Base-by-base conservation (phyloP, 1,140 invertebrate species). In the Drosophila nebulosa region DNA sequence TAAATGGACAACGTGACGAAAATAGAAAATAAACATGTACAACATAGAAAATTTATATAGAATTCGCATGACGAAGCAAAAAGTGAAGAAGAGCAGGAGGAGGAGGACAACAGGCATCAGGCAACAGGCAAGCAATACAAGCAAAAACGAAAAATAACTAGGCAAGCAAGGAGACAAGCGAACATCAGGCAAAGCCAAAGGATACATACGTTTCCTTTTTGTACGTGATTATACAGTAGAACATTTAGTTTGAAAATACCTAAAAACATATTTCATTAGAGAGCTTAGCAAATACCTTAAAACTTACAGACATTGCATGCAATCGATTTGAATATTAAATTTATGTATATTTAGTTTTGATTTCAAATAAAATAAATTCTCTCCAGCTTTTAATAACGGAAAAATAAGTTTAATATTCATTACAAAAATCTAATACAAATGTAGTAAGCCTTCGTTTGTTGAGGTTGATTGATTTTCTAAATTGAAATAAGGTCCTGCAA, bases 1-100 rank as follows among this genome's bases (percentile, higher is more conserved):
- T 58, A 60, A 55, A 56, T 66, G 70, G 30, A 69, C 75, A 83
- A 74, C 71, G 71, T 74, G 62, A 55, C 70, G 69, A 83, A 88
- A 61, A 81, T 68, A 69, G 52, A 63, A 64, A 76, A 88, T 64
- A 67, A 67, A 68, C 24, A 60, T 58, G 63, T 53, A 58, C 36
- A 74, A 73, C 51, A 59, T 30, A 30, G 12, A 26, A 64, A 60
- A 22, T 60, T 42, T 46, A 46, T 46, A 71, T 9, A 51, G 10
- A 68, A 67, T 32, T 57, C 14, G 61, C 70, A 57, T 46, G 63
- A 39, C 57, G 39, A 75, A 58, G 60, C 61, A 69, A 55, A 62
- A 60, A 14, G 35, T 30, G 65, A 50, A 61, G 46, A 32, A 46
- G 1, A 46, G 39, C 16, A 46, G 24, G 65, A 50, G 58, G 46